phyloP scores from a whole-genome alignment of 2,888 invertebrate species.

The Aphrophora alni region DNA sequence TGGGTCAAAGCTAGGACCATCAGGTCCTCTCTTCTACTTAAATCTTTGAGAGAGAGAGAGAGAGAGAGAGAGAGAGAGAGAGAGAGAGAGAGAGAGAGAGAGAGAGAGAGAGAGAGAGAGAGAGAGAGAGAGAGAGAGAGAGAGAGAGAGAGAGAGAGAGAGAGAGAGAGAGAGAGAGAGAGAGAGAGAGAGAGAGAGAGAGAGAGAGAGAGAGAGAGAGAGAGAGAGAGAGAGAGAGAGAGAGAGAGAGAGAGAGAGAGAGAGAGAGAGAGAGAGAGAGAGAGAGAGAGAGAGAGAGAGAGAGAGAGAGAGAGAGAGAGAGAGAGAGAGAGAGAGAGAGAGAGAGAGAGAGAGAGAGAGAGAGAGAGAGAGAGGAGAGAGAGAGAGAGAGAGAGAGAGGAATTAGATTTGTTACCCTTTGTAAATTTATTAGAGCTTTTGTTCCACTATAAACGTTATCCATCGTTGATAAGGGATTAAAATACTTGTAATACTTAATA shows the following conservation, averaged over 20 bases:
- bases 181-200: slow-evolving; percentile 13
- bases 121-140: too few relatives aligned
- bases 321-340: slow-evolving; percentile 13
- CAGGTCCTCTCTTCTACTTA: too few relatives aligned
- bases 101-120: too few relatives aligned
- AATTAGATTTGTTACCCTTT: too few relatives aligned
- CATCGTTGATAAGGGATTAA: too few relatives aligned
- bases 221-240: slow-evolving; percentile 13
- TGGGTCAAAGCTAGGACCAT: too few relatives aligned
- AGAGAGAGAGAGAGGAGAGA: neutral
- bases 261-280: neutral
- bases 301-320: slow-evolving; percentile 10
- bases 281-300: slow-evolving; percentile 13
- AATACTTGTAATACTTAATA: too few relatives aligned
- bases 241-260: slow-evolving; percentile 13
- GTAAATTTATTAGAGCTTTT: too few relatives aligned
- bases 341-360: slow-evolving; percentile 13
- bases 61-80: too few relatives aligned
- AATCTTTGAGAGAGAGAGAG: too few relatives aligned
- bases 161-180: slow-evolving; percentile 13
- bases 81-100: too few relatives aligned
- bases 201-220: slow-evolving; percentile 11
- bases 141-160: neutral
- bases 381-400: neutral
- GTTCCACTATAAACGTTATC: too few relatives aligned